Percentiles rank a stretch among this genome's conserved stretches.
phyloP scores from a whole-genome alignment of 2,797 vertebrate genomes.

The Acrossocheilus wenchowensis region DNA sequence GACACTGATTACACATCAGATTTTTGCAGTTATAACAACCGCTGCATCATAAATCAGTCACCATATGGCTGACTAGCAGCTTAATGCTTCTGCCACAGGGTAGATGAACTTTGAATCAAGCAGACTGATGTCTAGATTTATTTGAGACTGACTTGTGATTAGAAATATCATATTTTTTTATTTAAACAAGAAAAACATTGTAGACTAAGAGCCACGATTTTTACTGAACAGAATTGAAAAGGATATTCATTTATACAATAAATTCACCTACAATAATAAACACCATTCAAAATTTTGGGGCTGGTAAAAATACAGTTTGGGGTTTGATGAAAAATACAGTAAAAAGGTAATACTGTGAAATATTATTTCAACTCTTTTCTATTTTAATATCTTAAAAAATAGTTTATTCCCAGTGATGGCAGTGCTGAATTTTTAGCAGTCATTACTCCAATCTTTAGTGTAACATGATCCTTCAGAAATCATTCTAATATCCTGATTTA shows the following conservation, averaged over 20 bases:
- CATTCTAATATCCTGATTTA: neutral
- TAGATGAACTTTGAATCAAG: neutral
- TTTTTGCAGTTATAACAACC: conserved; percentile 3
- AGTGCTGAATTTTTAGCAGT: neutral
- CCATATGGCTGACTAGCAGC: neutral
- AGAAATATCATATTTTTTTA: neutral
- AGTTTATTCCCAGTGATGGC: neutral
- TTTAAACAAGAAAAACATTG: neutral
- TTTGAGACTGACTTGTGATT: neutral
- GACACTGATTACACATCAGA: neutral
- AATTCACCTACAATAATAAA: neutral
- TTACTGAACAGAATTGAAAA: neutral
- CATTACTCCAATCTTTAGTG: neutral
- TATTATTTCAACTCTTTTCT: neutral
- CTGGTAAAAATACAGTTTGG: neutral
- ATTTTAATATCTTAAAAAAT: neutral
- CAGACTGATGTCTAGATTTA: neutral
- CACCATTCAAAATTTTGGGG: neutral
- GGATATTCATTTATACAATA: neutral
- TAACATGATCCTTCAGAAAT: neutral
- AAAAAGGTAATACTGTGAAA: neutral
- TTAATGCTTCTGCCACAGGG: neutral
- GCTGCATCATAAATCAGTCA: conserved; percentile 1
- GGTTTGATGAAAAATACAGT: neutral
- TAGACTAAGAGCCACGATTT: neutral